Conservation (phyloP, 1,140 invertebrate species). For the Zaprionus lachaisei region DNA sequence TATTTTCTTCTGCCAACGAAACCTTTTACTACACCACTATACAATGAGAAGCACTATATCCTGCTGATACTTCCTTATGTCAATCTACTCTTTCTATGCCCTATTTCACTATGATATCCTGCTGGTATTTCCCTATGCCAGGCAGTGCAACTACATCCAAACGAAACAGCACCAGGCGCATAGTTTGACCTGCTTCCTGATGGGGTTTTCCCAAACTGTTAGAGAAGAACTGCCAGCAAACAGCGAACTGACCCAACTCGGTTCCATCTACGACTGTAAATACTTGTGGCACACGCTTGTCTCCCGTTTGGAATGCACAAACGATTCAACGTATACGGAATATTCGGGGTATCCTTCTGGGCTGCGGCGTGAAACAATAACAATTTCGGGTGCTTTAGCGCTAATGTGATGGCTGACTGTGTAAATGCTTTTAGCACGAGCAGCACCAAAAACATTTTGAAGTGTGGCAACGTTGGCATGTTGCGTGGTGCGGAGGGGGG, state of each 20-base stretch:
- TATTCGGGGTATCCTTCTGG: neutral
- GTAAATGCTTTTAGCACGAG: slow-evolving; percentile 61
- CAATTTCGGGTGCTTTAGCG: slow-evolving; percentile 63
- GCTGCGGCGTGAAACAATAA: slow-evolving; percentile 35
- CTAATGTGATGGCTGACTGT: slow-evolving; percentile 62
- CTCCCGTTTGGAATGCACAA: neutral
- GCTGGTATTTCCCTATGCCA: neutral
- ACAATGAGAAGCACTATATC: too few relatives aligned
- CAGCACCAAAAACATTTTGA: slow-evolving; percentile 43
- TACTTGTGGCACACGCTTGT: neutral
- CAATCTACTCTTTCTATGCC: too few relatives aligned
- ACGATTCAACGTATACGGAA: neutral
- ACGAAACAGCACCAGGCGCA: too few relatives aligned
- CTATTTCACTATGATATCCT: neutral
- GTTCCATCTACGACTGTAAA: neutral
- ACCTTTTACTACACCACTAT: too few relatives aligned
- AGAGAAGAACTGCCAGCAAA: too few relatives aligned
- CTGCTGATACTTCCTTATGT: too few relatives aligned
- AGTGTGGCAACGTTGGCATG: slow-evolving; percentile 33
- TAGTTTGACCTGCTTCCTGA: too few relatives aligned
- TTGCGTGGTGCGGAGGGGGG: neutral
- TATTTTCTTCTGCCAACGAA: too few relatives aligned
- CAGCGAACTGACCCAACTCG: neutral
- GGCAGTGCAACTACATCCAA: too few relatives aligned
- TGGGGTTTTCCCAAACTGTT: too few relatives aligned